Conservation (phyloP, 2,888 invertebrate species). For the Metellina segmentata region DNA sequence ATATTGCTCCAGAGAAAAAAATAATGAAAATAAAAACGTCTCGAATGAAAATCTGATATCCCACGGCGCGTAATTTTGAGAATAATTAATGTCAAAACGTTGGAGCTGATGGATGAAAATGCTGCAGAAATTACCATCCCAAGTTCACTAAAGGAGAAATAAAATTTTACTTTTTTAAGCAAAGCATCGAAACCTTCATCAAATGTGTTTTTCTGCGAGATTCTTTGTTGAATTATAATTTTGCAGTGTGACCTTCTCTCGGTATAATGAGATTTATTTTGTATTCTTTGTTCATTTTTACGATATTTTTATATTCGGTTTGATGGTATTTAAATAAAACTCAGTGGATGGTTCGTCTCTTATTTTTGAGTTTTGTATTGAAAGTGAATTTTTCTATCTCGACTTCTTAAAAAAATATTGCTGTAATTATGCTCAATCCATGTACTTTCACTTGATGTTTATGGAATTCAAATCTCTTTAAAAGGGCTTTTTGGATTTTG, state of each 20-base stretch:
- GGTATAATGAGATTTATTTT: slow-evolving; percentile 26
- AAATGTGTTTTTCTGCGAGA: slow-evolving; percentile 17
- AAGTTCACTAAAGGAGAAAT: slow-evolving; percentile 42
- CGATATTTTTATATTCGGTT: neutral
- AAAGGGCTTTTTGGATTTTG: too few relatives aligned
- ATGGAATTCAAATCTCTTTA: too few relatives aligned
- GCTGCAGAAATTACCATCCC: slow-evolving; percentile 48
- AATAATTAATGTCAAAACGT: slow-evolving; percentile 46
- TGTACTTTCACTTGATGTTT: too few relatives aligned
- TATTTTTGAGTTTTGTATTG: neutral
- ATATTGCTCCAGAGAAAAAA: neutral
- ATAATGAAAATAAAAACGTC: slow-evolving; percentile 2
- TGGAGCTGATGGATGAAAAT: slow-evolving; percentile 46
- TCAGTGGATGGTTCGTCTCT: neutral
- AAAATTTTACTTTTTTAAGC: slow-evolving; percentile 24
- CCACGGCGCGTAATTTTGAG: slow-evolving; percentile 40
- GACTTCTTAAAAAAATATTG: neutral
- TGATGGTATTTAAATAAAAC: slow-evolving; percentile 12
- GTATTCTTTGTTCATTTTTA: slow-evolving; percentile 2
- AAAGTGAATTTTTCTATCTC: slow-evolving; percentile 5
- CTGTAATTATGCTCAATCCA: neutral
- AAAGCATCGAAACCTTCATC: neutral
- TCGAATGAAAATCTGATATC: slow-evolving; percentile 35
- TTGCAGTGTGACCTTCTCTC: slow-evolving; percentile 7
- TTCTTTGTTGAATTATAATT: slow-evolving; percentile 40